Conservation (phyloP, 2,888 invertebrate genomes). For the Melieria crassipennis region DNA sequence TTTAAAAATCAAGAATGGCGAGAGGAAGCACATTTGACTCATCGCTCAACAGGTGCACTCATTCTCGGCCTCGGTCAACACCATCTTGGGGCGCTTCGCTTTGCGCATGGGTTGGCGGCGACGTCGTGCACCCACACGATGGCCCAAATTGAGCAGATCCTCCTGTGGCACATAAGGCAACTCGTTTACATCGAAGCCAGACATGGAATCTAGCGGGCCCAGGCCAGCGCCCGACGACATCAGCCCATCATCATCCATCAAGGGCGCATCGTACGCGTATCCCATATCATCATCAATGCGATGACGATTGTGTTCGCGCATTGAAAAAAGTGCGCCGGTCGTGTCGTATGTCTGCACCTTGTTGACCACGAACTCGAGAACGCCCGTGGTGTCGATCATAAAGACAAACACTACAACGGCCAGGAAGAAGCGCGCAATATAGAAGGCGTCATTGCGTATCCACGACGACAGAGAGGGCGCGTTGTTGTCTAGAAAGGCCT, state of each 20-base stretch:
- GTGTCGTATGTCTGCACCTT: slow-evolving; percentile 1
- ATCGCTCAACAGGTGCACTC: slow-evolving; percentile 38
- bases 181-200: slow-evolving; percentile 38
- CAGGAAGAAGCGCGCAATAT: slow-evolving; percentile 46
- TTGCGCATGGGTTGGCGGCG: slow-evolving; percentile 38
- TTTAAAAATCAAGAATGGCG: too few species aligned
- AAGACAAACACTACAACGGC: slow-evolving; percentile 42
- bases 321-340: background rate
- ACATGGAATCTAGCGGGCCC: background rate
- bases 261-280: slow-evolving; percentile 2
- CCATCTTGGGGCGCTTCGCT: slow-evolving; percentile 37
- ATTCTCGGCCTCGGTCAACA: slow-evolving; percentile 35
- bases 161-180: slow-evolving; percentile 42
- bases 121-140: slow-evolving; percentile 35
- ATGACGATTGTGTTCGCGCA: background rate
- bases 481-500: slow-evolving; percentile 41
- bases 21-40: too few species aligned
- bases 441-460: slow-evolving; percentile 49
- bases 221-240: background rate
- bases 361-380: slow-evolving; percentile 28
- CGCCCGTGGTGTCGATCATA: slow-evolving; percentile 41
- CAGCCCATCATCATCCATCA: slow-evolving; percentile 8
- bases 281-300: background rate
- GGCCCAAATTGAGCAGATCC: slow-evolving; percentile 42
- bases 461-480: slow-evolving; percentile 43